Evolutionary conservation across 2,888 invertebrate genomes (phyloP).

Genomic region (Gasteruption jaculator): DNA sequence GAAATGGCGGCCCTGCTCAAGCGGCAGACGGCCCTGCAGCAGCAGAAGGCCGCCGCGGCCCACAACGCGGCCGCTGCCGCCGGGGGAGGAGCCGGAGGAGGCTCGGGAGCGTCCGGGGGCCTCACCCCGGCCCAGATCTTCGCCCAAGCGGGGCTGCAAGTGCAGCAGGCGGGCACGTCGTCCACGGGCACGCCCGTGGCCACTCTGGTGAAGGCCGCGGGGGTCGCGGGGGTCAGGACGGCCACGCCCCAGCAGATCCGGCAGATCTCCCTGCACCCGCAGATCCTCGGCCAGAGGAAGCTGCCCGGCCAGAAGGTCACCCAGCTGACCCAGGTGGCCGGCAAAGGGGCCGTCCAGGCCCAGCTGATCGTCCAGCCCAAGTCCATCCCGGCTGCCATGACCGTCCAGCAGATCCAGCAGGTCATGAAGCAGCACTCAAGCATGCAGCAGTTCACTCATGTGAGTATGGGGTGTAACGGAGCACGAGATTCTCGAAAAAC

Average conservation of each 20-base stretch:
- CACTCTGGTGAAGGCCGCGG: constrained; percentile 61
- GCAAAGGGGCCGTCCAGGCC: constrained; percentile 56
- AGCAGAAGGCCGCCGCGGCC: constrained; percentile 49
- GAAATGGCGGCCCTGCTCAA: constrained; percentile 61
- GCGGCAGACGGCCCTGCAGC: constrained; percentile 51
- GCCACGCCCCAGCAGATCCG: constrained; percentile 64
- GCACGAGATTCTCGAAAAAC: not conserved
- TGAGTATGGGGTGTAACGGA: constrained; percentile 33
- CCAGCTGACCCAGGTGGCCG: constrained; percentile 56
- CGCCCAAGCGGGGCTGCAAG: constrained; percentile 56
- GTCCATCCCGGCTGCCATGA: constrained; percentile 61
- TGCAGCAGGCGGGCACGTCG: constrained; percentile 55
- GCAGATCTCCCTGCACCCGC: constrained; percentile 62
- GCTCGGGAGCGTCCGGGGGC: no score
- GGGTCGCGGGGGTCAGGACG: constrained; percentile 54
- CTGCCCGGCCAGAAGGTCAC: constrained; percentile 60
- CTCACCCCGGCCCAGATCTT: constrained; percentile 56
- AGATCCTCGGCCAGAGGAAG: constrained; percentile 58
- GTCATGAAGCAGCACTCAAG: constrained; percentile 59
- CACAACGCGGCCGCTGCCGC: constrained; percentile 43
- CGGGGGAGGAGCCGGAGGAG: no score
- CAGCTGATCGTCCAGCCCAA: constrained; percentile 71
- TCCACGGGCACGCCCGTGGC: constrained; percentile 55
- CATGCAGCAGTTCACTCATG: constrained; percentile 49
- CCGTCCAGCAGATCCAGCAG: constrained; percentile 72